Base-by-base conservation (phyloP, 1,140 invertebrate species). In the Zaprionus vittiger region DNA sequence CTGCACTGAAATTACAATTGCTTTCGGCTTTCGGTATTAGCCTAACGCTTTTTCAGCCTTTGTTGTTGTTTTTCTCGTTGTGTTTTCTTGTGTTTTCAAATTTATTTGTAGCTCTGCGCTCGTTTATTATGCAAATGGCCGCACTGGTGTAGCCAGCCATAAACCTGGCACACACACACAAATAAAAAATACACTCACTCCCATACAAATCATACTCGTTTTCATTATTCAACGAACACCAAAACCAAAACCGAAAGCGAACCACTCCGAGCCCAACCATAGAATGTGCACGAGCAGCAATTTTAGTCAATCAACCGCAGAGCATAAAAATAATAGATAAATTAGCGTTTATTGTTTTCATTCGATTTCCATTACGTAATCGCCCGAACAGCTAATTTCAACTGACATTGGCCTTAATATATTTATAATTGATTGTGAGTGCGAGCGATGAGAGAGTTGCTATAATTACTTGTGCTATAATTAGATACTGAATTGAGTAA, bases 121-220 rank as follows among this genome's bases (percentile, higher is more conserved):
- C 78, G 83, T 87, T 87, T 89, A 89, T 83, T 89, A 87, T 87
- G 84, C 80, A 89, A 87, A 84, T 74, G 55, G 71, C 57, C 79
- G 26, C 62, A n/a, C 47, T 52, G 71, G 79, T 85, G 76, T 77
- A 79, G 76, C 78, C 74, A 83, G 65, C 68, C 77, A 83, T 74
- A 80, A 86, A 80, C 66, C 73, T 80, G 70, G 28, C 59, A 31
- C 62, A 79, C 72, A 83, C 47, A 52, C 20, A 52, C 47, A 22
- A 0, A 84, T 73, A 62, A 22, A 1, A 84, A 77, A 62, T 31
- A 54, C 31, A 67, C 64, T 60, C 74, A 37, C 72, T 62, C 65
- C 31, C 61, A 38, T 63, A 87, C 78, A 89, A 87, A 87, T 87
- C 80, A 87, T 85, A 22, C 20, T 52, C 47, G 22, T 79, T 87